Evolutionary conservation across 2,797 vertebrate genomes (phyloP).

Genomic region (Peromyscus eremicus): DNA sequence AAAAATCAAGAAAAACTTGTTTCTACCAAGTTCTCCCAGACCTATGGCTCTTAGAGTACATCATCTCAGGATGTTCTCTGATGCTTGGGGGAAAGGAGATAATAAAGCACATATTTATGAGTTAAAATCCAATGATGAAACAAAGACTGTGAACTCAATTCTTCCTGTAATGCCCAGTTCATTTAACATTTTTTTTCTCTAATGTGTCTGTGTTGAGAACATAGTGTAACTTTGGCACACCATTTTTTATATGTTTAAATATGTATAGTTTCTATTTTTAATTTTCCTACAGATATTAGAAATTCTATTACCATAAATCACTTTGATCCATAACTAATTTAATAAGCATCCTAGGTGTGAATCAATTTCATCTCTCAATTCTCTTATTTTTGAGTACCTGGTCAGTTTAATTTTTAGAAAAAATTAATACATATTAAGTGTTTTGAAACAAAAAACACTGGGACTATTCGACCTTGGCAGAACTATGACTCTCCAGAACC

Average conservation of each 20-base stretch:
- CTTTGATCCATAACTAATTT: not conserved
- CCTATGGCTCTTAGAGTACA: not conserved
- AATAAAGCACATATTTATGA: not conserved
- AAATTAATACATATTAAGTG: not conserved
- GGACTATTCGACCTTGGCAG: not conserved
- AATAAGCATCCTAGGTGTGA: not conserved
- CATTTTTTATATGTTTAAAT: not conserved
- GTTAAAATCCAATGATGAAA: not conserved
- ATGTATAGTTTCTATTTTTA: too few relatives aligned
- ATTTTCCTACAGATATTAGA: not conserved
- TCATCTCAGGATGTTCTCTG: not conserved
- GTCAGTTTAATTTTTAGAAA: constrained; percentile 1
- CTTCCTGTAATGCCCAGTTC: not conserved
- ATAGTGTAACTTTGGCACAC: not conserved
- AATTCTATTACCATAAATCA: not conserved
- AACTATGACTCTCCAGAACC: not conserved
- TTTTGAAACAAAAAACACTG: not conserved
- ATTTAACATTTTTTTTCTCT: not conserved
- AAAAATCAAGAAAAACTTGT: not conserved
- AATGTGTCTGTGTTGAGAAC: not conserved
- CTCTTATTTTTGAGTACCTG: not conserved
- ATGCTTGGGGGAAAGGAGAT: too few relatives aligned
- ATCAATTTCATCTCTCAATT: not conserved
- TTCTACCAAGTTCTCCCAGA: not conserved
- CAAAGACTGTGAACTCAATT: not conserved